phyloP scores from a whole-genome alignment of 2,797 vertebrate genomes.

The Gymnodraco acuticeps region DNA sequence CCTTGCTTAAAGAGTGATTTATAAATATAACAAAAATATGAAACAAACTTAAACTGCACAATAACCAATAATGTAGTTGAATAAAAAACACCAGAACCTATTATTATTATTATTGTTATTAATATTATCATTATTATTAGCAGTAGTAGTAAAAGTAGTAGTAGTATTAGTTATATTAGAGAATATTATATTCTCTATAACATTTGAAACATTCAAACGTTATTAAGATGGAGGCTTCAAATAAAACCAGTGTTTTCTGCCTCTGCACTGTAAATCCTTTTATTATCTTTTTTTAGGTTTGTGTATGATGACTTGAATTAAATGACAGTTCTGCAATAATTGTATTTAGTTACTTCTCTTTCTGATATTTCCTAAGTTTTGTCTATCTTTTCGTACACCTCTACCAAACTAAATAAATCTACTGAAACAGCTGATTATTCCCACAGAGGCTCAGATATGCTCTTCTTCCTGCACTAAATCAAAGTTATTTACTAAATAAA shows the following conservation, averaged over 20 bases:
- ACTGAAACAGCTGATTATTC: neutral
- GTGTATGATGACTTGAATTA: neutral
- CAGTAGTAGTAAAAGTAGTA: too few relatives aligned
- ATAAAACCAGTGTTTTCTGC: too few relatives aligned
- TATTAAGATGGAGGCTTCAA: too few relatives aligned
- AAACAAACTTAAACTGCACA: neutral
- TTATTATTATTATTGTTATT: too few relatives aligned
- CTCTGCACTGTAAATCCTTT: too few relatives aligned
- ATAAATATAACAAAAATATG: too few relatives aligned
- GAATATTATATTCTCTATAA: too few relatives aligned
- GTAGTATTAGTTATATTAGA: too few relatives aligned
- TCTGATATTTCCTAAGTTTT: neutral
- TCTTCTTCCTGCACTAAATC: neutral
- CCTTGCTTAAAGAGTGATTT: too few relatives aligned
- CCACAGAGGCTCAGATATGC: neutral
- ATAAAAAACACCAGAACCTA: neutral
- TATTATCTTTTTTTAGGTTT: too few relatives aligned
- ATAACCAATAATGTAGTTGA: neutral
- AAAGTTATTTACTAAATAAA: neutral
- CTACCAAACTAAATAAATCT: neutral
- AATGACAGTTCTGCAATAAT: neutral
- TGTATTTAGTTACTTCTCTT: neutral
- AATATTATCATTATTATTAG: too few relatives aligned
- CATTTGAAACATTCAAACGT: too few relatives aligned
- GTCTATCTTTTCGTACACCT: neutral